Percentiles rank a stretch among this genome's conserved stretches.
These are phyloP conservation scores for Machaerirhynchus nigripectus DNA, from an alignment of 2,113 vertebrate genomes.

Conservation along the genomic window DNA sequence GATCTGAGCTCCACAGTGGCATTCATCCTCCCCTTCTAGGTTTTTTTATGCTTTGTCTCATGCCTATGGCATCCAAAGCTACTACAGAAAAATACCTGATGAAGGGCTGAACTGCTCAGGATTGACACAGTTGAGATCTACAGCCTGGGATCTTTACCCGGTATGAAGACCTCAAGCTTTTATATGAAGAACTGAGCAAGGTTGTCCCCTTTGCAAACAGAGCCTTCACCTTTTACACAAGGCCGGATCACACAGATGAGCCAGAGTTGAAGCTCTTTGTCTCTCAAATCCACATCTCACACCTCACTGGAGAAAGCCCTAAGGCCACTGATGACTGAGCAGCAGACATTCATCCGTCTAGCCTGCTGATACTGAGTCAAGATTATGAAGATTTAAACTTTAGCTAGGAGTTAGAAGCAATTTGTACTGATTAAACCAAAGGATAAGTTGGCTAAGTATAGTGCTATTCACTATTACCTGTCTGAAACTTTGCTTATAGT, in stretches of 20 bases:
- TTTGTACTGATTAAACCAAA: too few species aligned
- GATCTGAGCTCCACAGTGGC: background rate
- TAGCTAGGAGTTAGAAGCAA: too few species aligned
- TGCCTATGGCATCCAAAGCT: background rate
- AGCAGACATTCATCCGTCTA: background rate
- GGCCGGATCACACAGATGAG: background rate
- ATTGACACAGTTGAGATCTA: background rate
- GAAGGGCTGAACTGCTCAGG: background rate
- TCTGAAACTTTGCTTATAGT: too few species aligned
- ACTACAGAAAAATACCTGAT: background rate
- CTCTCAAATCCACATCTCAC: background rate
- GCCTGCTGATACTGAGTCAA: background rate
- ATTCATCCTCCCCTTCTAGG: background rate
- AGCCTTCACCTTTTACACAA: background rate
- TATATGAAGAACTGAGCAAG: background rate
- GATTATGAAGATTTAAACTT: too few species aligned
- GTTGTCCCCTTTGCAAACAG: background rate
- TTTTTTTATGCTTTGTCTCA: background rate
- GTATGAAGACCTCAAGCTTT: background rate
- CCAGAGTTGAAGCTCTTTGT: background rate
- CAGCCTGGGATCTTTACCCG: background rate
- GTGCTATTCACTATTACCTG: too few species aligned
- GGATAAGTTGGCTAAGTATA: too few species aligned
- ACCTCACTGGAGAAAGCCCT: slow-evolving; percentile 12
- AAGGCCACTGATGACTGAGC: background rate